Base-by-base conservation (phyloP, 2,888 invertebrate species). In the Brachylomia viminalis region DNA sequence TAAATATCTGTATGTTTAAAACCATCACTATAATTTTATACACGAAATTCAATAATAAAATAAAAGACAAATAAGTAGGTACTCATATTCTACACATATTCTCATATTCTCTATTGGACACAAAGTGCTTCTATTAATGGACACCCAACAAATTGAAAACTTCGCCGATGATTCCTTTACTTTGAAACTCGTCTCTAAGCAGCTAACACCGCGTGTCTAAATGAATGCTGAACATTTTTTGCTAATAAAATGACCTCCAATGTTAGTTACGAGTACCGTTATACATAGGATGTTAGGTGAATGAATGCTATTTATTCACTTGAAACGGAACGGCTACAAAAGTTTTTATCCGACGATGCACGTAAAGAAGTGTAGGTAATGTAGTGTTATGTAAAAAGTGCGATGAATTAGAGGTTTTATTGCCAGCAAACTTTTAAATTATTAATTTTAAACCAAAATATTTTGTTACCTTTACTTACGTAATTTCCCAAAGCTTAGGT, bases 251-350 rank as follows among this genome's bases (percentile, higher is more conserved):
- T 85, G 77, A 82, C 73, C 83, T 84, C 79, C 75, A 84, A 78
- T 67, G 68, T 83, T 78, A 82, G 78, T 79, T 83, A 86, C 72
- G 73, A 70, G 66, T 72, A 82, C 87, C 85, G 87, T 84, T 86
- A 86, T 68, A 76, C 70, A 64, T 78, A 83, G 83, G 82, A 84
- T 87, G 83, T 85, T 84, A 88, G 81, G 76, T 84, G 81, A 84
- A 82, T 80, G 73, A 75, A 81, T 80, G 77, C 73, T 79, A 78
- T 79, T 80, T 79, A 78, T 79, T 80, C 79, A 79, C 68, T 72
- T 82, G 77, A 82, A 83, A 86, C 82, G 83, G 78, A 73, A 64
- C 72, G 54, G 33, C 47, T 69, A 58, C 52, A 58, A 61, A 79
- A 54, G 77, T 62, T 70, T 82, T 72, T 72, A 52, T 27, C 15